These are phyloP conservation scores for Semicossyphus pulcher DNA, from an alignment of 2,113 vertebrate genomes.

Conservation along the genomic window DNA sequence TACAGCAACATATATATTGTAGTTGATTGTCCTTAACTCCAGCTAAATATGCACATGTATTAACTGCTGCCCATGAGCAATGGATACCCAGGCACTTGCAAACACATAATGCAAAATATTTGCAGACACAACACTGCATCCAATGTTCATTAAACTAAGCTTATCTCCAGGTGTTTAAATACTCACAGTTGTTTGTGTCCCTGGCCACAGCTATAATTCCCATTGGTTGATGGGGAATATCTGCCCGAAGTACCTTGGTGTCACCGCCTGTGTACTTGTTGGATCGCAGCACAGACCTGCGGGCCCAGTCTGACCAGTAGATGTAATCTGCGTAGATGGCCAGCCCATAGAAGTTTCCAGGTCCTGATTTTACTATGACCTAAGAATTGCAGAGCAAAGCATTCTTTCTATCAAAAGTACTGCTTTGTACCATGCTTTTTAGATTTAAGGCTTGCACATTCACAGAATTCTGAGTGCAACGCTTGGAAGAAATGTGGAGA, in stretches of 20 bases:
- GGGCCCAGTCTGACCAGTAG: constrained; percentile 97
- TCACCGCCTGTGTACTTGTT: constrained; percentile 97
- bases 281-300: constrained; percentile 92
- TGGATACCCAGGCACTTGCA: constrained; percentile 13
- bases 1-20: constrained; percentile 23
- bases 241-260: constrained; percentile 93
- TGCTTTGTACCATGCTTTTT: neutral
- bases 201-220: constrained; percentile 95
- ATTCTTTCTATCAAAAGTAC: neutral
- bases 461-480: constrained; percentile 1
- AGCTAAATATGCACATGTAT: constrained; percentile 16
- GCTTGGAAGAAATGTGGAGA: constrained; percentile 19
- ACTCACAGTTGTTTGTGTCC: constrained; percentile 98
- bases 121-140: constrained; percentile 20
- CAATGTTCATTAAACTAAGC: neutral
- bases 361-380: constrained; percentile 95
- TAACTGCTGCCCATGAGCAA: neutral
- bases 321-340: constrained; percentile 95
- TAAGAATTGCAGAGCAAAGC: constrained; percentile 56
- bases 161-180: constrained; percentile 31
- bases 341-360: constrained; percentile 95
- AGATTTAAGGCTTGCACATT: neutral
- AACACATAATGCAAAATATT: constrained; percentile 33
- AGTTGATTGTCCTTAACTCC: constrained; percentile 7
- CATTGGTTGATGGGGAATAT: constrained; percentile 98